Conservation (phyloP, 2,113 vertebrate genomes). For the Centropus bengalensis region DNA sequence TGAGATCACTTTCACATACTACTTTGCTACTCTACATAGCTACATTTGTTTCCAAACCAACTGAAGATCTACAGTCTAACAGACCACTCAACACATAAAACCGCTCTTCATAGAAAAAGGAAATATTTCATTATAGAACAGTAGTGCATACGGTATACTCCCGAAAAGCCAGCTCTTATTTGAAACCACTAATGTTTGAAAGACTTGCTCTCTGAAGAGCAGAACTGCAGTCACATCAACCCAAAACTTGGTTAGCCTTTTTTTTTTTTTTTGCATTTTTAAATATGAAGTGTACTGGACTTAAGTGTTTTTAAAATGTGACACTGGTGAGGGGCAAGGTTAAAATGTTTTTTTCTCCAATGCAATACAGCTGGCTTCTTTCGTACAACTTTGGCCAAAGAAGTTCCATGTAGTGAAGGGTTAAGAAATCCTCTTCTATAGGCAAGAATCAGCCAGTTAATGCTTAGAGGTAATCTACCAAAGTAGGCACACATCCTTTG, state of each 20-base stretch:
- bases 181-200: conserved; percentile 71
- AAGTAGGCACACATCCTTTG: conserved; percentile 22
- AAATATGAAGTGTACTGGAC: conserved; percentile 61
- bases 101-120: conserved; percentile 73
- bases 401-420: conserved; percentile 36
- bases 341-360: neutral
- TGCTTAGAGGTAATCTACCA: conserved; percentile 32
- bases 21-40: conserved; percentile 75
- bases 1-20: conserved; percentile 80
- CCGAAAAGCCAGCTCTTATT: conserved; percentile 77
- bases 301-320: conserved; percentile 63
- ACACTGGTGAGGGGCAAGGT: conserved; percentile 72
- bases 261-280: conserved; percentile 36
- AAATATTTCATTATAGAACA: conserved; percentile 78
- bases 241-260: conserved; percentile 43
- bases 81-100: conserved; percentile 75
- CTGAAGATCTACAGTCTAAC: conserved; percentile 73
- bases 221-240: conserved; percentile 55
- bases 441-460: conserved; percentile 29
- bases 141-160: conserved; percentile 80
- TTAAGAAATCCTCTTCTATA: conserved; percentile 14
- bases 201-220: conserved; percentile 69
- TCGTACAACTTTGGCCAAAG: conserved; percentile 65
- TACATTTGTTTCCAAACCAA: conserved; percentile 77
- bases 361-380: conserved; percentile 44